These are phyloP conservation scores for Aramus guarauna DNA, from an alignment of 2,113 vertebrate genomes.

Conservation along the genomic window DNA sequence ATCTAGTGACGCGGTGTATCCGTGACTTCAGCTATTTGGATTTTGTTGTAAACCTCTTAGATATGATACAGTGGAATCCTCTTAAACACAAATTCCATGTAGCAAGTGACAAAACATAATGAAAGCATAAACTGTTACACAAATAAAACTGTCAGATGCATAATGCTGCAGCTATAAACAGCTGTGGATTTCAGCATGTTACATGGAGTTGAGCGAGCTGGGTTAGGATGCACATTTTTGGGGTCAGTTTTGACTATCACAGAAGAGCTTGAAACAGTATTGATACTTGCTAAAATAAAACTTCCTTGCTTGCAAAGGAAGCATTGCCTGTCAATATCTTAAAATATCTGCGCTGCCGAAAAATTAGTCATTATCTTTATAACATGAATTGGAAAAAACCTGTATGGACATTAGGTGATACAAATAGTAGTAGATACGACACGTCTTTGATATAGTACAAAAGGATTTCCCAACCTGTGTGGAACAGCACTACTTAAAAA, in stretches of 20 bases:
- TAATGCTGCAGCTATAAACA: slow-evolving; percentile 55
- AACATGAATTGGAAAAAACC: not conserved
- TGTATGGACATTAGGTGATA: not conserved
- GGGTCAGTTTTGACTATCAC: slow-evolving; percentile 5
- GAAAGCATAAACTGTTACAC: slow-evolving; percentile 70
- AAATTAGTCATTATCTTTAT: not conserved
- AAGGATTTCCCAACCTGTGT: not conserved
- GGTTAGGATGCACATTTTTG: slow-evolving; percentile 2
- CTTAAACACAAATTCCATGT: slow-evolving; percentile 74
- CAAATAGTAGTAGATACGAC: not conserved
- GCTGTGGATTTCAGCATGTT: slow-evolving; percentile 27
- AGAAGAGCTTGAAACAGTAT: not conserved
- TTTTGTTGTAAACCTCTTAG: slow-evolving; percentile 72
- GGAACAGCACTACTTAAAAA: not conserved
- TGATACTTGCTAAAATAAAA: not conserved
- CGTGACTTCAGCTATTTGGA: slow-evolving; percentile 55
- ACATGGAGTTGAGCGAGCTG: not conserved
- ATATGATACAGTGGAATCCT: slow-evolving; percentile 72
- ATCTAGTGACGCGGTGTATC: not conserved
- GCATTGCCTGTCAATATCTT: not conserved
- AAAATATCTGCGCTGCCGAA: not conserved
- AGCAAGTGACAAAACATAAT: slow-evolving; percentile 72
- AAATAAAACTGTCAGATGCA: slow-evolving; percentile 69
- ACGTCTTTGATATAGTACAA: not conserved
- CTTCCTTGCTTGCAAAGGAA: not conserved